Base-by-base conservation (phyloP, 1,140 invertebrate species). In the Atta texana region DNA sequence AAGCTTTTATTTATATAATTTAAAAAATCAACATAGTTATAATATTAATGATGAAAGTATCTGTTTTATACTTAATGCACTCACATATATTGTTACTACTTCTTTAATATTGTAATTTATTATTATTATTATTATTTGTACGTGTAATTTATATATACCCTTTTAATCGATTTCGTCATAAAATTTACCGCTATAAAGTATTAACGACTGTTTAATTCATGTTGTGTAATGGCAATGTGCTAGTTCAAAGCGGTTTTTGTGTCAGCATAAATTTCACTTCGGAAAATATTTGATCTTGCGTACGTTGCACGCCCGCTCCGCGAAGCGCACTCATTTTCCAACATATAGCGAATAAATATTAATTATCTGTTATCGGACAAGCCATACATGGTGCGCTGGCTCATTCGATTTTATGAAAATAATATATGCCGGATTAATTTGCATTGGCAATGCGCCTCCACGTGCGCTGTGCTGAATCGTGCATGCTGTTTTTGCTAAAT, bases 341-440 rank as follows among this genome's bases (percentile, higher is more conserved):
- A 59, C 55, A 77, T 57, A 80, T 59, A 74, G 53, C 55, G 74
- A 80, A 86, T 89, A 89, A 90, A 90, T 90, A 90, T 89, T 90
- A 90, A 90, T 90, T 89, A 89, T 69, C 59, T 24, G 71, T 31
- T 68, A 89, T 69, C 80, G 88, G 74, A 24, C 49, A 68, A 80
- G 28, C 59, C 8, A 53, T 51, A 57, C 63, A 44, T 53, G 74
- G 49, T 39, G 24, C 6, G 55, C 16, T 39, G 34, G 66, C 8
- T 63, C 39, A 51, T 55, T 31, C n/a, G 57, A n/a, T 59, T 89
- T 87, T 80, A 64, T 44, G 88, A 89, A 85, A 87, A 85, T 89
- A 85, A 78, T 61, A 44, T 72, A 63, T 63, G 59, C 0, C 24
- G 74, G 68, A 89, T 86, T 88, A 80, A 89, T 89, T 89, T 81